Base-by-base conservation (phyloP, 2,797 vertebrate genomes). In the Eurystomus glaucurus region DNA sequence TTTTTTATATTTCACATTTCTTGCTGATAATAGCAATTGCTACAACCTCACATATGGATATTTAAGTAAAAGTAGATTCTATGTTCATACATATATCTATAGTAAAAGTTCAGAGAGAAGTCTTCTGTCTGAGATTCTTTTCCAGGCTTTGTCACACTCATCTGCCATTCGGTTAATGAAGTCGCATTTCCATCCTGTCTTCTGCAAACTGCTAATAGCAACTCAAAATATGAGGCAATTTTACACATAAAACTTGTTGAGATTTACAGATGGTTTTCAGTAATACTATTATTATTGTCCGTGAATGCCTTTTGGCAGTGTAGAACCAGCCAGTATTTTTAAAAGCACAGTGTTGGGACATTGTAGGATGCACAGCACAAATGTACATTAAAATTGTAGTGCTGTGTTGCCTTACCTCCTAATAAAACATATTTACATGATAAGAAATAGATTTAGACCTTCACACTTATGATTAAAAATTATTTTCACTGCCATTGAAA, bases 381-480 rank as follows among this genome's bases (percentile, higher is more conserved):
- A 92, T 72, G 35, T 13, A 46, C n/a, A 14, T 78, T 64, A 76
- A 96, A 61, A 18, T 58, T 5, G 2, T 52, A 8, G 1, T 35
- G 68, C 55, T 55, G 88, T 90, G 93, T 22, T 90, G 79, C 45
- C 29, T 70, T 75, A 79, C 37, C 43, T 94, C 80, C n/a, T 66
- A 85, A 92, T 71, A 89, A 97, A 95, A 94, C 57, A 31, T 79
- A 69, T 76, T 79, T 75, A 75, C 51, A 21, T 60, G 69, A 48
- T 72, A 96, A 95, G 71, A 93, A 75, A 57, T 45, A 62, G 4
- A 58, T 78, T 61, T 91, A 60, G 75, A 76, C 64, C 84, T 95
- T 93, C 50, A 81, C 33, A 87, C n/a, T 92, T 85, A 80, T 8
- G 37, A 95, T 68, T 78, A 90, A 96, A 95, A 97, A 91, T 19